phyloP scores from a whole-genome alignment of 2,888 invertebrate species.

The Temnothorax ravouxi region DNA sequence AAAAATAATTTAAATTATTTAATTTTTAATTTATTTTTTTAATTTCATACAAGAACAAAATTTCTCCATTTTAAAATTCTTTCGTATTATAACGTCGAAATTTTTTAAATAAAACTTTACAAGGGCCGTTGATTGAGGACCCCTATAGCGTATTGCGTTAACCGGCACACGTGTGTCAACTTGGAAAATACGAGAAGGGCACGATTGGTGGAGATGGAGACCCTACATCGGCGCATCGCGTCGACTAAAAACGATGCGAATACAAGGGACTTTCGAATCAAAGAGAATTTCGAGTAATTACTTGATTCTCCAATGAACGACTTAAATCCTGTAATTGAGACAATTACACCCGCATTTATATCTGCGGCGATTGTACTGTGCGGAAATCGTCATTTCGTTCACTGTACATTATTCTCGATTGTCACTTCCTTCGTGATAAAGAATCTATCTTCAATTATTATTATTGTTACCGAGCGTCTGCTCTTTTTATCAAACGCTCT shows the following conservation, averaged over 20 bases:
- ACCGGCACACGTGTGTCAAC: background rate
- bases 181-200: background rate
- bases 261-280: background rate
- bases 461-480: background rate
- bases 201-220: background rate
- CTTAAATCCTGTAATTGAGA: background rate
- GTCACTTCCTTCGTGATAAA: background rate
- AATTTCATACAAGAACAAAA: too few relatives aligned
- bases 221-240: background rate
- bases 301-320: background rate
- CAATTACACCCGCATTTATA: background rate
- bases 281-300: background rate
- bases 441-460: background rate
- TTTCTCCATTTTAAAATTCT: too few relatives aligned
- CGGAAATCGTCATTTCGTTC: background rate
- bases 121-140: background rate
- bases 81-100: background rate
- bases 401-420: slow-evolving; percentile 12
- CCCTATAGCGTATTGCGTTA: background rate
- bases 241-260: background rate
- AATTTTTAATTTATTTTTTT: too few relatives aligned
- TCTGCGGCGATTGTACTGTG: background rate
- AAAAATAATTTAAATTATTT: too few relatives aligned
- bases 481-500: background rate
- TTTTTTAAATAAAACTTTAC: background rate